These are phyloP conservation scores for Stenoptilia bipunctidactyla DNA, from an alignment of 2,888 invertebrate genomes.

Conservation along the genomic window DNA sequence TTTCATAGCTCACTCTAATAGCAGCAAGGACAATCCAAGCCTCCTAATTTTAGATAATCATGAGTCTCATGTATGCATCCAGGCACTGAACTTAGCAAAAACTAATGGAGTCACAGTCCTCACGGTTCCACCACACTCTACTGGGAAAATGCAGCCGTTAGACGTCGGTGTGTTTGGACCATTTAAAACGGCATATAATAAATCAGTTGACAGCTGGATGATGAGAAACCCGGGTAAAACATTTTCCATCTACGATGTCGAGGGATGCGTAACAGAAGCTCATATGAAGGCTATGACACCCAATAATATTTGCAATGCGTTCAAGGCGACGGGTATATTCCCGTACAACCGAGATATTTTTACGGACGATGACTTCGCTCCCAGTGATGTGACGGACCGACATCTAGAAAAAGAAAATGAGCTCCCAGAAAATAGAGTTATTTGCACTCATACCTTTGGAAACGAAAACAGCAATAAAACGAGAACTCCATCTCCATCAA, in stretches of 20 bases:
- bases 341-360: constrained; percentile 26
- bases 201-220: background rate
- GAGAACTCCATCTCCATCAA: background rate
- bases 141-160: too few species aligned
- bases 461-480: background rate
- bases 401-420: constrained; percentile 7
- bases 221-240: background rate
- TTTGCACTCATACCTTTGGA: background rate
- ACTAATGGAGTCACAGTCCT: too few species aligned
- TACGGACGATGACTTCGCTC: constrained; percentile 23
- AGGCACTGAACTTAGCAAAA: too few species aligned
- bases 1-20: too few species aligned
- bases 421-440: background rate
- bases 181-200: background rate
- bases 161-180: too few species aligned
- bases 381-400: constrained; percentile 20
- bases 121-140: too few species aligned
- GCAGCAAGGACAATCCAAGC: constrained; percentile 1
- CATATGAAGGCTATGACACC: constrained; percentile 27
- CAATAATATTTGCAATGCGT: constrained; percentile 27
- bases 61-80: too few species aligned
- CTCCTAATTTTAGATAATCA: too few species aligned
- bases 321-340: constrained; percentile 27
- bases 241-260: background rate
- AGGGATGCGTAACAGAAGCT: constrained; percentile 23